phyloP scores from a whole-genome alignment of 1,140 invertebrate genomes.

The silkworm (Bombyx mori) region DNA sequence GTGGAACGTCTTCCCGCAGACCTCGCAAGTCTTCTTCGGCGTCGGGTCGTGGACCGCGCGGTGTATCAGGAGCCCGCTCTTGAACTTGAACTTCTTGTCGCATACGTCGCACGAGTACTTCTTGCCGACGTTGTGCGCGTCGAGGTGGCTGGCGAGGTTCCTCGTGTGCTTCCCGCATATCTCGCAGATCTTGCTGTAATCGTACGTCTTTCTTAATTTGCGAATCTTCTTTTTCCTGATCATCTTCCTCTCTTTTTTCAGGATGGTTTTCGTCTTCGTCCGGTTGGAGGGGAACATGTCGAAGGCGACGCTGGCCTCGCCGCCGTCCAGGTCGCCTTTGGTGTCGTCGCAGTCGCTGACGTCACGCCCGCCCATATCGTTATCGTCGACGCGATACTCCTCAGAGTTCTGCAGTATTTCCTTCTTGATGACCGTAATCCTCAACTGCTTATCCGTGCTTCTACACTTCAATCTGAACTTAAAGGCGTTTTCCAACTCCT shows the following conservation, averaged over 20 bases:
- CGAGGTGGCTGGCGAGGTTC: slow-evolving; percentile 68
- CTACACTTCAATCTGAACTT: slow-evolving; percentile 64
- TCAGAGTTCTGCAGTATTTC: slow-evolving; percentile 21
- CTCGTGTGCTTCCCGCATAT: slow-evolving; percentile 61
- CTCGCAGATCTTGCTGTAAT: slow-evolving; percentile 66
- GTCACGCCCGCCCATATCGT: not conserved
- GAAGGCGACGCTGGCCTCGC: not conserved
- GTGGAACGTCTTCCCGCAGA: slow-evolving; percentile 65
- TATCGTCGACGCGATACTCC: not conserved
- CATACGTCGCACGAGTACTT: slow-evolving; percentile 72
- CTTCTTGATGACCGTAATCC: slow-evolving; percentile 34
- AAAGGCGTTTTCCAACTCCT: slow-evolving; percentile 54
- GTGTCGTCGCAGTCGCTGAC: not conserved
- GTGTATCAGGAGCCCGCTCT: slow-evolving; percentile 65
- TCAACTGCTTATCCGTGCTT: slow-evolving; percentile 43
- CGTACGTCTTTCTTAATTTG: slow-evolving; percentile 35
- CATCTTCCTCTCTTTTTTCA: slow-evolving; percentile 15
- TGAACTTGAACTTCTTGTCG: slow-evolving; percentile 64
- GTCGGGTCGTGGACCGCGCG: slow-evolving; percentile 58
- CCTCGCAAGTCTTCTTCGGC: slow-evolving; percentile 61
- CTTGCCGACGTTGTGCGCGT: slow-evolving; percentile 70
- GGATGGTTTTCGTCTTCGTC: slow-evolving; percentile 23
- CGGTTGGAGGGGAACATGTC: slow-evolving; percentile 24
- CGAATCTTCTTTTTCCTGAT: slow-evolving; percentile 34
- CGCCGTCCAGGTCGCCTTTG: slow-evolving; percentile 4